Evolutionary conservation across 1,140 invertebrate species (phyloP).

Genomic region (Scaptomyza pallida): DNA sequence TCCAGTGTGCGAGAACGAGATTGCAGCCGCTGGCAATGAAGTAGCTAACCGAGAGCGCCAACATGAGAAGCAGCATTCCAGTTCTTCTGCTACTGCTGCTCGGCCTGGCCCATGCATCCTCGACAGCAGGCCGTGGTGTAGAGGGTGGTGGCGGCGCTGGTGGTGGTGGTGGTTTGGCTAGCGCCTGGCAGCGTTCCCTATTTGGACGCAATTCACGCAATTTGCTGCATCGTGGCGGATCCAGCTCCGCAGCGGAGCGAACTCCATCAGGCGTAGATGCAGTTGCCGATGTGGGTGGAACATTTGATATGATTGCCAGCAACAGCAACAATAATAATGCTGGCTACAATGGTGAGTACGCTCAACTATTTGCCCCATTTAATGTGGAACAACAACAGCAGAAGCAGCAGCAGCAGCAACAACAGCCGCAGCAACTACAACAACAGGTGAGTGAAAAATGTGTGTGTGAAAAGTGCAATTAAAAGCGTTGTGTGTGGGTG

Average conservation of each 20-base stretch:
- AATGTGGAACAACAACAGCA: slow-evolving; percentile 22
- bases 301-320: slow-evolving; percentile 33
- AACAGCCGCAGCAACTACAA: slow-evolving; percentile 34
- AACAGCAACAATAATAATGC: slow-evolving; percentile 17
- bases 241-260: slow-evolving; percentile 4
- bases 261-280: neutral
- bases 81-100: slow-evolving; percentile 59
- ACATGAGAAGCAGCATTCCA: slow-evolving; percentile 71
- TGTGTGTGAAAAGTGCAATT: slow-evolving; percentile 21
- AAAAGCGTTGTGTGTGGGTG: neutral
- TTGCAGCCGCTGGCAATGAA: slow-evolving; percentile 38
- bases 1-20: neutral
- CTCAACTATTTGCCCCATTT: slow-evolving; percentile 38
- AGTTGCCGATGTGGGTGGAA: slow-evolving; percentile 3
- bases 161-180: neutral
- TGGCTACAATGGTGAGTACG: slow-evolving; percentile 45
- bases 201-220: slow-evolving; percentile 94
- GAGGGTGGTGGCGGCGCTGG: slow-evolving; percentile 8
- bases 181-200: slow-evolving; percentile 89
- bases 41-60: slow-evolving; percentile 50
- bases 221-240: slow-evolving; percentile 86
- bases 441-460: slow-evolving; percentile 64
- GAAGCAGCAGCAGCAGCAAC: slow-evolving; percentile 24
- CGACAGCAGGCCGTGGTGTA: neutral
- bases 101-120: slow-evolving; percentile 42